These are phyloP conservation scores for Corynorhinus townsendii DNA, from an alignment of 2,113 vertebrate genomes.

Conservation along the genomic window DNA sequence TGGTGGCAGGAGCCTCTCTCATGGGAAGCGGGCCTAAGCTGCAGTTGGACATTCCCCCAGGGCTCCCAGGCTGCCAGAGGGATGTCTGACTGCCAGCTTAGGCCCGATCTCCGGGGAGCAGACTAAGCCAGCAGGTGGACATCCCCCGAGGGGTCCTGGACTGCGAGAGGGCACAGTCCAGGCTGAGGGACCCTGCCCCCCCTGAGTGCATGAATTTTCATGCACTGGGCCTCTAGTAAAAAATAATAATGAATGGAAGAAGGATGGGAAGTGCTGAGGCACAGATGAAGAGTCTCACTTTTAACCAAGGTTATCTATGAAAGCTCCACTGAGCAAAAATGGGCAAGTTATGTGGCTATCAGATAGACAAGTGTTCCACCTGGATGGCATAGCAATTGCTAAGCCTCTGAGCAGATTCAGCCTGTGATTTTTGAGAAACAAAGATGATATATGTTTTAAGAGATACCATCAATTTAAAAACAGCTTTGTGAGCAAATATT, in stretches of 20 bases:
- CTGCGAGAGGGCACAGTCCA: no score
- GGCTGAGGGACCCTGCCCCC: no score
- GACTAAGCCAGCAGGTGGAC: no score
- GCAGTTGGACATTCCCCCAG: no score
- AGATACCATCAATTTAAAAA: neutral
- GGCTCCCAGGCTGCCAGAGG: no score
- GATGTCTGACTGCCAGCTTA: no score
- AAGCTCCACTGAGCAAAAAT: neutral
- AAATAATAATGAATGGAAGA: neutral
- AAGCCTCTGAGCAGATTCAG: neutral
- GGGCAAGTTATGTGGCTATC: neutral
- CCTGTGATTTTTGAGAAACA: neutral
- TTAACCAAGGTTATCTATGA: rapidly evolving
- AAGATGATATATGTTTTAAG: neutral
- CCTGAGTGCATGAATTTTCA: no score
- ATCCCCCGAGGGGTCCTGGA: no score
- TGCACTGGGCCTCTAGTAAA: neutral
- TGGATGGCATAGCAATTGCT: rapidly evolving
- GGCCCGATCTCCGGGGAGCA: rapidly evolving
- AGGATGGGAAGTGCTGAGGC: rapidly evolving
- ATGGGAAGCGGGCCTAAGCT: no score
- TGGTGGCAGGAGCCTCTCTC: no score
- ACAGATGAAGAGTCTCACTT: neutral
- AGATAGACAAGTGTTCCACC: neutral
- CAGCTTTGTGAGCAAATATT: neutral